Conservation (phyloP, 2,888 invertebrate genomes). For the Drosophila hawaiiensis region DNA sequence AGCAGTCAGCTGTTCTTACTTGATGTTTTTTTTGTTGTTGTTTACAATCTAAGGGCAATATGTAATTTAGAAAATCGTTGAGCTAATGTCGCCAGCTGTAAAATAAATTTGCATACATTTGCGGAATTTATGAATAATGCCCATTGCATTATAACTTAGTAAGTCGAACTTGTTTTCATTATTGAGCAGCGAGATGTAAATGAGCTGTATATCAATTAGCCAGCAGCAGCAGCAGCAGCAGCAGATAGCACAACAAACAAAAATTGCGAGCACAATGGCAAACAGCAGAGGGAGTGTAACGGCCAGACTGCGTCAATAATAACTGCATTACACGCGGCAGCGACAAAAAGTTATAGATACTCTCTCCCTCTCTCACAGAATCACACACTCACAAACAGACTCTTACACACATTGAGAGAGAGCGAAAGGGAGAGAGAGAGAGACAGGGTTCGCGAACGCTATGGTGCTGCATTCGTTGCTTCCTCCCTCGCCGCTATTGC, state of each 20-base stretch:
- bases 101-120: slow-evolving; percentile 42
- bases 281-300: slow-evolving; percentile 37
- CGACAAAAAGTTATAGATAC: slow-evolving; percentile 30
- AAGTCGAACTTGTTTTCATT: slow-evolving; percentile 1
- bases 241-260: slow-evolving; percentile 29
- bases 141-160: slow-evolving; percentile 11
- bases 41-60: slow-evolving; percentile 13
- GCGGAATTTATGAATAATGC: slow-evolving; percentile 21
- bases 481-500: slow-evolving; percentile 18
- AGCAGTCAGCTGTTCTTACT: not conserved
- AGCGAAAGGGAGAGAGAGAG: slow-evolving; percentile 1
- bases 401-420: not conserved
- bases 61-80: slow-evolving; percentile 38
- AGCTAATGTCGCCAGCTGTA: slow-evolving; percentile 37
- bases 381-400: not conserved
- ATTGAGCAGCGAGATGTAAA: slow-evolving; percentile 21
- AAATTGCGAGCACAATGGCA: slow-evolving; percentile 4
- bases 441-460: slow-evolving; percentile 16
- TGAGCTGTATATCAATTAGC: slow-evolving; percentile 44
- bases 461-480: slow-evolving; percentile 39
- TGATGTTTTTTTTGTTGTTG: not conserved
- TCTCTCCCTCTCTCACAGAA: slow-evolving; percentile 5
- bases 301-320: slow-evolving; percentile 79
- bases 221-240: slow-evolving; percentile 15
- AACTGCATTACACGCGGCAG: slow-evolving; percentile 73